These are phyloP conservation scores for Orthosia cruda DNA, from an alignment of 2,888 invertebrate species.

Conservation along the genomic window DNA sequence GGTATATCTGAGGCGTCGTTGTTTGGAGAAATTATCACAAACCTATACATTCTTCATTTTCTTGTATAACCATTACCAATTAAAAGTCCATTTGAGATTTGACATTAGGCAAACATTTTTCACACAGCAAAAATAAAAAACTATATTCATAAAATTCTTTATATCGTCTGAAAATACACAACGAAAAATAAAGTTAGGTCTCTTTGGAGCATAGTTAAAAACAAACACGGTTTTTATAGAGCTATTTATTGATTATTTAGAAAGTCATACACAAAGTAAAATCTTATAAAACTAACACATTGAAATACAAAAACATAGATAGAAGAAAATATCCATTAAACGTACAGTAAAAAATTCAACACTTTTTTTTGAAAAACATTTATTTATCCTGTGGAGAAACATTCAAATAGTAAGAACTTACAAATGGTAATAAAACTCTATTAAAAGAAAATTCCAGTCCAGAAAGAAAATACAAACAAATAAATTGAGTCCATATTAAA, in stretches of 20 bases:
- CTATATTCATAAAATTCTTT: neutral
- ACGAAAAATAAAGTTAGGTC: neutral
- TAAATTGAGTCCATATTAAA: neutral
- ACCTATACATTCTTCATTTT: too few species aligned
- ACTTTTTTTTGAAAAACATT: neutral
- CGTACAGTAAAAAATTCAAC: neutral
- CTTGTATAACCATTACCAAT: too few species aligned
- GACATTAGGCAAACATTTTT: neutral
- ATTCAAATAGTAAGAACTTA: neutral
- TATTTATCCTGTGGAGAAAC: neutral
- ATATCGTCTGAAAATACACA: neutral
- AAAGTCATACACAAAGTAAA: neutral
- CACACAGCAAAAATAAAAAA: neutral
- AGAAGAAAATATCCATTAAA: neutral
- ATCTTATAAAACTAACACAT: neutral
- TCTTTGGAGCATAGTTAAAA: neutral
- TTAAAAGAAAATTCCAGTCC: too few species aligned
- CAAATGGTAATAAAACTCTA: neutral
- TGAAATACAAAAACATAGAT: neutral
- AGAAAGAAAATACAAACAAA: too few species aligned
- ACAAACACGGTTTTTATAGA: neutral
- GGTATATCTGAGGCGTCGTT: too few species aligned
- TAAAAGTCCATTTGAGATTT: neutral
- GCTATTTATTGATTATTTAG: neutral
- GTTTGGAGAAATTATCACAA: too few species aligned